Base-by-base conservation (phyloP, 2,797 vertebrate species). In the Megaceryle alcyon region DNA sequence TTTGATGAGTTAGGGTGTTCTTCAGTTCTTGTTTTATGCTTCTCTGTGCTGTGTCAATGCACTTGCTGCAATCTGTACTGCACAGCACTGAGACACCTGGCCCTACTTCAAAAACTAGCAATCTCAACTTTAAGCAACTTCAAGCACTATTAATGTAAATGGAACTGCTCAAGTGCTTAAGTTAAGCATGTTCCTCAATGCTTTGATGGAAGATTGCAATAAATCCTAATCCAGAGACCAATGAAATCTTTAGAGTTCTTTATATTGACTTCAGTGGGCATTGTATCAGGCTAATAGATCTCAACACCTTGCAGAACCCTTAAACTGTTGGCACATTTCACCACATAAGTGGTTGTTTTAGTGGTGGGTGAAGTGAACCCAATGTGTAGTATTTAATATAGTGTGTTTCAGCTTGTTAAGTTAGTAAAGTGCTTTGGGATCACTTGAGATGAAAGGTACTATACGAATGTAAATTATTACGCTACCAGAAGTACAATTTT, bases 351-450 rank as follows among this genome's bases (percentile, higher is more conserved):
- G 85, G 87, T 90, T 94, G 87, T 64, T 96, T 90, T 85, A 94
- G 85, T 49, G n/a, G 89, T 95, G 82, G 82, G 48, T 92, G 80
- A 96, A 96, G 87, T 92, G 94, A 96, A 94, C 87, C 49, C 96
- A 94, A n/a, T 91, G 82, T 94, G 69, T 94, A 96, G 89, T 51
- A 91, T 96, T 91, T 96, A 95, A 94, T 94, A 93, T 48, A 91
- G 89, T 66, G 89, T 86, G 85, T 96, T 97, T 95, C 92, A 94
- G 95, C 80, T 94, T 94, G 86, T 96, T 96, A 96, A 94, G 89
- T 95, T 92, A 64, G 92, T 63, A 92, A 96, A 95, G 73, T 88
- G 87, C 87, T 96, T 94, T 94, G 91, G 96, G 91, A 96, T 96
- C 91, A 86, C 89, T 91, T 88, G 77, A 96, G 56, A 96, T 70